phyloP scores from a whole-genome alignment of 2,888 invertebrate species.

The Sinodicranocentrus sp. region DNA sequence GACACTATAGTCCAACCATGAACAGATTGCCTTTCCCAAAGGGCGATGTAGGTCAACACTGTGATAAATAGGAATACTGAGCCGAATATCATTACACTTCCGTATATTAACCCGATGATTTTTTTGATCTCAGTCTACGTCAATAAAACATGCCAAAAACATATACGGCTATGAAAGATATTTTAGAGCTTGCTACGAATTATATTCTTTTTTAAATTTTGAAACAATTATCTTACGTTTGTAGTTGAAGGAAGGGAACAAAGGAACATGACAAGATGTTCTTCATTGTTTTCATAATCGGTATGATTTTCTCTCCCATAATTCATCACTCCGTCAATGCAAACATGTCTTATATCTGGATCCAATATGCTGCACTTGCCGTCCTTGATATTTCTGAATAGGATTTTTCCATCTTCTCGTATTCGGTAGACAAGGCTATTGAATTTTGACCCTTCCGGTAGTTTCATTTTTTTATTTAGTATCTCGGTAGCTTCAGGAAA shows the following conservation, averaged over 20 bases:
- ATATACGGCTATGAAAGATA: too few relatives aligned
- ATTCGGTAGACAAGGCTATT: slow-evolving; percentile 44
- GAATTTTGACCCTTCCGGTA: neutral
- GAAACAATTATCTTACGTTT: slow-evolving; percentile 36
- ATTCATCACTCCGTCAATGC: slow-evolving; percentile 63
- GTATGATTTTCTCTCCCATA: slow-evolving; percentile 15
- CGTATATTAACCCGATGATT: slow-evolving; percentile 57
- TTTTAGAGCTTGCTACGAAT: too few relatives aligned
- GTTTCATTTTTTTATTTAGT: slow-evolving; percentile 20
- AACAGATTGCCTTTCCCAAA: slow-evolving; percentile 76
- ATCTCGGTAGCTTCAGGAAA: slow-evolving; percentile 35
- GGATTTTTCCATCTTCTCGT: slow-evolving; percentile 59
- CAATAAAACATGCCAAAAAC: neutral
- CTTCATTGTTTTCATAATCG: slow-evolving; percentile 18
- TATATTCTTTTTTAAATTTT: too few relatives aligned
- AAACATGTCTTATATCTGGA: slow-evolving; percentile 32
- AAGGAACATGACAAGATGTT: slow-evolving; percentile 50
- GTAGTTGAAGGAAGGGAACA: slow-evolving; percentile 29
- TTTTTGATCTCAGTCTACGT: slow-evolving; percentile 26
- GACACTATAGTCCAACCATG: slow-evolving; percentile 75
- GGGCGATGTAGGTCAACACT: slow-evolving; percentile 71
- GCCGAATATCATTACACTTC: slow-evolving; percentile 69
- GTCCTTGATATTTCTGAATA: slow-evolving; percentile 53
- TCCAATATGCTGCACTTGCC: slow-evolving; percentile 53
- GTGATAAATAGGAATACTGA: slow-evolving; percentile 74